Evolutionary conservation across 2,797 vertebrate genomes (phyloP).

Genomic region (Percopsis omiscomaycus): DNA sequence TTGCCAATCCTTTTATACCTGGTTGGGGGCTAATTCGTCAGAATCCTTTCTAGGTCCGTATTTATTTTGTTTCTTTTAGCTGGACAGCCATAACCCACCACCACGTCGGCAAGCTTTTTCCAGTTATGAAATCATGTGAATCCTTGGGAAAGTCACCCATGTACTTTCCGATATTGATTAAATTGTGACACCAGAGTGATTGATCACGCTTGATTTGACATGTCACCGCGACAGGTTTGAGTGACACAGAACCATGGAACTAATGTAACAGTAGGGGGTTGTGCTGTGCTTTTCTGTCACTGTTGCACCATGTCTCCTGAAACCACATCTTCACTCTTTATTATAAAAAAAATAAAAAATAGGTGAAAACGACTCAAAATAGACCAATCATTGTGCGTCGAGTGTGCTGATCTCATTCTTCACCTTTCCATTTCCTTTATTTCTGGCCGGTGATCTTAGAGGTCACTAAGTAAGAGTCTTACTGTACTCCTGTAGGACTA

Average conservation of each 20-base stretch:
- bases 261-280: conserved; percentile 29
- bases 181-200: conserved; percentile 71
- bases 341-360: too few relatives aligned
- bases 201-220: conserved; percentile 75
- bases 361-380: too few relatives aligned
- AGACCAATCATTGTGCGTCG: too few relatives aligned
- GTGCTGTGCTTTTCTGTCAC: conserved; percentile 43
- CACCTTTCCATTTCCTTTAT: too few relatives aligned
- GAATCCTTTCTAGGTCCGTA: conserved; percentile 34
- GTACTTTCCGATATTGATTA: conserved; percentile 65
- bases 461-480: too few relatives aligned
- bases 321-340: conserved; percentile 12
- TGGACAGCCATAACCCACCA: conserved; percentile 25
- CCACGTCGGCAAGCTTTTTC: background rate
- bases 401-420: too few relatives aligned
- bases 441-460: too few relatives aligned
- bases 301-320: conserved; percentile 54
- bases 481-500: too few relatives aligned
- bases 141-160: conserved; percentile 33
- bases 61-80: conserved; percentile 33
- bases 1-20: conserved; percentile 53
- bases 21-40: conserved; percentile 56
- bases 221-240: conserved; percentile 59
- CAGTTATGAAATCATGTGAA: conserved; percentile 59
- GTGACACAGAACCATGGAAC: conserved; percentile 54